A percentile compares a stretch with the other conserved stretches of the same genome.
These are phyloP conservation scores for Coracopsis vasa DNA, from an alignment of 2,113 vertebrate species.

Conservation along the genomic window DNA sequence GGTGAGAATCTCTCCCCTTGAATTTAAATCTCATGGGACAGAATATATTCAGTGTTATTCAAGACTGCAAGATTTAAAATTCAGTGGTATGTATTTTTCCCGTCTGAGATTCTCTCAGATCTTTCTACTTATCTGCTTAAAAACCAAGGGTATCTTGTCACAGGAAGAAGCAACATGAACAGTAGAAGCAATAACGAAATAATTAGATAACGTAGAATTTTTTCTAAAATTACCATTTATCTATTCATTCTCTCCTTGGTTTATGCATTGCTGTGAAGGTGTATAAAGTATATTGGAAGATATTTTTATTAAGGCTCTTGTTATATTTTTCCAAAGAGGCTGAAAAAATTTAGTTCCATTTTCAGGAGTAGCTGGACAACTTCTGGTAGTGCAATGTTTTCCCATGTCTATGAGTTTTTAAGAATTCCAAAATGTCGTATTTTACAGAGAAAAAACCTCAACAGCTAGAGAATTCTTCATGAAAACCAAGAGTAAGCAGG, in stretches of 20 bases:
- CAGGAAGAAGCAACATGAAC: not conserved
- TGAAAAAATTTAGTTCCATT: not conserved
- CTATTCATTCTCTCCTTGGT: not conserved
- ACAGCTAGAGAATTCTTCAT: not conserved
- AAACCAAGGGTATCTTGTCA: not conserved
- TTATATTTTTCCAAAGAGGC: not conserved
- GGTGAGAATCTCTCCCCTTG: not conserved
- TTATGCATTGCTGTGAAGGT: not conserved
- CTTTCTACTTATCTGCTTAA: not conserved
- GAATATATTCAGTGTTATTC: not conserved
- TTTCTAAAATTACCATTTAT: not conserved
- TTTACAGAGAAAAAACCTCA: not conserved
- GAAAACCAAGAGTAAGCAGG: not conserved
- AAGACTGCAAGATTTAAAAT: not conserved
- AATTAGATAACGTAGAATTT: not conserved
- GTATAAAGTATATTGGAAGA: not conserved
- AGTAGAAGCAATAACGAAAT: not conserved
- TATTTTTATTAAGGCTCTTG: not conserved
- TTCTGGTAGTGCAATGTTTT: not conserved
- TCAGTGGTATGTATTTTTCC: fast-evolving
- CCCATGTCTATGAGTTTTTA: not conserved
- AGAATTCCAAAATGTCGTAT: not conserved
- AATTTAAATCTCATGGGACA: not conserved
- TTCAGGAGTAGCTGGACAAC: not conserved
- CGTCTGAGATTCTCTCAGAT: not conserved